phyloP scores from a whole-genome alignment of 1,140 invertebrate genomes.

The Goniozus legneri region DNA sequence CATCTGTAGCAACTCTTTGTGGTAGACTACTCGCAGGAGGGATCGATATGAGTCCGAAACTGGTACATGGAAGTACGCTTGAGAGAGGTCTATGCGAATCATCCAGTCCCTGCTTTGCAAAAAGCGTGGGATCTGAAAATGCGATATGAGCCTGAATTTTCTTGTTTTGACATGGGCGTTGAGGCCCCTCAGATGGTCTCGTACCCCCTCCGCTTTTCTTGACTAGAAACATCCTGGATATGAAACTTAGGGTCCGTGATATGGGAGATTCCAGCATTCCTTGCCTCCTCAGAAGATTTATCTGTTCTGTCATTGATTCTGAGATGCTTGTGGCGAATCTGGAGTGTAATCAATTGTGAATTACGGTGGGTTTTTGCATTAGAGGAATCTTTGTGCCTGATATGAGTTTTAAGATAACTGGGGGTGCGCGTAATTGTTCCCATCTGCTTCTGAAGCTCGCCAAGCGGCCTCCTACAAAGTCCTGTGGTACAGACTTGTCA shows the following conservation, averaged over 20 bases:
- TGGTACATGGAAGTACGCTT: slow-evolving; percentile 35
- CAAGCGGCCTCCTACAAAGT: slow-evolving; percentile 24
- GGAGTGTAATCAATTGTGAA: slow-evolving; percentile 13
- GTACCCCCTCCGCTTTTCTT: slow-evolving; percentile 13
- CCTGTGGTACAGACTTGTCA: too few species aligned
- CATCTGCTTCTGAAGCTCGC: slow-evolving; percentile 17
- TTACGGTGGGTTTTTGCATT: slow-evolving; percentile 21
- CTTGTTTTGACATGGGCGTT: slow-evolving; percentile 25
- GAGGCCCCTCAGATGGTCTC: slow-evolving; percentile 25
- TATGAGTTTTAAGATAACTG: slow-evolving; percentile 25
- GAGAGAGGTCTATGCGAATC: slow-evolving; percentile 32
- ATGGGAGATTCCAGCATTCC: slow-evolving; percentile 18
- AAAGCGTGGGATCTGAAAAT: slow-evolving; percentile 25
- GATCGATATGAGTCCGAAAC: slow-evolving; percentile 26
- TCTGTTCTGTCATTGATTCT: slow-evolving; percentile 20
- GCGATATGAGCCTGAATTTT: slow-evolving; percentile 28
- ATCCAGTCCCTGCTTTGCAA: slow-evolving; percentile 33
- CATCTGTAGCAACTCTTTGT: slow-evolving; percentile 22
- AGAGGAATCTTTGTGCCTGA: slow-evolving; percentile 27
- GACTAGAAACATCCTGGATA: slow-evolving; percentile 37
- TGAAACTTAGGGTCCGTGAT: slow-evolving; percentile 19
- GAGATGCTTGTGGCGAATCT: slow-evolving; percentile 21
- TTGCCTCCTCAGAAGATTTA: slow-evolving; percentile 13
- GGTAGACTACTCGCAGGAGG: slow-evolving; percentile 30
- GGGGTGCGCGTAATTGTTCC: slow-evolving; percentile 15